Conservation (phyloP, 2,888 invertebrate species). For the Piscicola geometra region DNA sequence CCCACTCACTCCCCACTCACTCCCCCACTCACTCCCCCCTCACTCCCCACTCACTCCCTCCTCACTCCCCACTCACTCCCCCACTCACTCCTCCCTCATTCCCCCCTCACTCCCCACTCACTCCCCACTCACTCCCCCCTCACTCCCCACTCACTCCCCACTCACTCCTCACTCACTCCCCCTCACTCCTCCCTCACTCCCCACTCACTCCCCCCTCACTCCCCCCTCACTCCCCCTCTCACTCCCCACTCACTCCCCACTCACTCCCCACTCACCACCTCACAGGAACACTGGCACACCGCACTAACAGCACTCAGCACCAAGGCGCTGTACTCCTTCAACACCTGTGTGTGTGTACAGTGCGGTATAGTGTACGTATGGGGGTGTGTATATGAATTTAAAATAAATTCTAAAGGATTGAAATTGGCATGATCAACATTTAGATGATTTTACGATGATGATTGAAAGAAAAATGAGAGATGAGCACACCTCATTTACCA, state of each 20-base stretch:
- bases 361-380: too few species aligned
- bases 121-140: neutral
- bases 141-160: constrained; percentile 8
- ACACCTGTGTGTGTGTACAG: too few species aligned
- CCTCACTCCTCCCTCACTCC: neutral
- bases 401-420: too few species aligned
- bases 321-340: constrained; percentile 77
- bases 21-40: neutral
- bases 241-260: too few species aligned
- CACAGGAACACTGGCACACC: constrained; percentile 80
- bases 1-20: neutral
- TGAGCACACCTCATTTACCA: too few species aligned
- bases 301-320: constrained; percentile 86
- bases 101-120: neutral
- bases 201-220: neutral
- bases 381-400: too few species aligned
- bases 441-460: too few species aligned
- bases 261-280: constrained; percentile 62
- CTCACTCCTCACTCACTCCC: constrained; percentile 12
- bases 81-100: neutral
- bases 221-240: neutral
- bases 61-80: neutral
- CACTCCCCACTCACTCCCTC: neutral
- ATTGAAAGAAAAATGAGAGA: too few species aligned
- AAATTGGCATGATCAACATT: too few species aligned